Conservation (phyloP, 2,888 invertebrate species). For the Eucriotettix oculatus region DNA sequence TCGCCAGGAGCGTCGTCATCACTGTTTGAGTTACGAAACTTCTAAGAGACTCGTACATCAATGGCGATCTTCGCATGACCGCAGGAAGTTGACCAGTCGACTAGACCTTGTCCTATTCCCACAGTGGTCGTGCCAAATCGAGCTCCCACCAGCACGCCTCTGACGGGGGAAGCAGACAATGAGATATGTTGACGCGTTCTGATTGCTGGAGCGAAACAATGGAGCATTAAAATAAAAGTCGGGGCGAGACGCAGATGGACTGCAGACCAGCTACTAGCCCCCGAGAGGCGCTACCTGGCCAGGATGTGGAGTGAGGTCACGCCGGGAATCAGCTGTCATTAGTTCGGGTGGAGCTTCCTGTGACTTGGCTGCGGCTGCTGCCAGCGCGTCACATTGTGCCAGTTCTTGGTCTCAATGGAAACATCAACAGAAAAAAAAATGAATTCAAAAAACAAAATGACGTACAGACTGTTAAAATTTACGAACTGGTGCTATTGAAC, state of each 20-base stretch:
- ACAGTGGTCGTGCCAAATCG: background rate
- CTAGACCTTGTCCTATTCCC: background rate
- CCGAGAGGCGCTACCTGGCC: background rate
- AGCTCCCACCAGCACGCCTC: background rate
- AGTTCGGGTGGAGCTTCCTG: conserved; percentile 4
- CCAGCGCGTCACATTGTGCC: background rate
- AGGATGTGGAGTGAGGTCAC: conserved; percentile 5
- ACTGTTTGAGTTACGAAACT: no score
- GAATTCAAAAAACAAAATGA: no score
- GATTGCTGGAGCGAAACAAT: conserved; percentile 4
- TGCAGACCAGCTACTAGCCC: no score
- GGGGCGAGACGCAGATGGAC: no score
- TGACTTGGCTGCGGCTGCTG: background rate
- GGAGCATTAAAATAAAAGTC: conserved; percentile 6
- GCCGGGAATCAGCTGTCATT: conserved; percentile 4
- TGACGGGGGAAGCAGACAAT: conserved; percentile 1
- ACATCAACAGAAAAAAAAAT: no score
- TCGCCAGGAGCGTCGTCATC: no score
- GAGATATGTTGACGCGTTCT: conserved; percentile 6
- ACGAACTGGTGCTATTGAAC: no score
- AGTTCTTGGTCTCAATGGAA: no score
- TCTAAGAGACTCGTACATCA: no score
- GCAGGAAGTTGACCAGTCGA: no score
- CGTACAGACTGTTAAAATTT: no score
- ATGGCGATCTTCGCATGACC: no score